Evolutionary conservation across 35 echinoderm and acorn worm genomes (phyloP).

Genomic region (Heliocidaris erythrogramma): DNA sequence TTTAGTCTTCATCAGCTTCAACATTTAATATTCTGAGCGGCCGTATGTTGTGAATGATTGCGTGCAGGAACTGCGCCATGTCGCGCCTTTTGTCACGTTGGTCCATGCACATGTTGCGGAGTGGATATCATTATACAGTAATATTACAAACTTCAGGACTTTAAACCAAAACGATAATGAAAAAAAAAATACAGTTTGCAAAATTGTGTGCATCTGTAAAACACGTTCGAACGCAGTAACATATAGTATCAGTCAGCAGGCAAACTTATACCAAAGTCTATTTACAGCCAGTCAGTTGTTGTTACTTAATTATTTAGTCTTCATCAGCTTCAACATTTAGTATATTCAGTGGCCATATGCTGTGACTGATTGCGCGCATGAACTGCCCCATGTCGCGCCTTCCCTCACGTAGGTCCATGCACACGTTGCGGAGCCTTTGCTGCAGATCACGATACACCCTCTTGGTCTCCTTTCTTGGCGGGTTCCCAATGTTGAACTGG

Average conservation of each 20-base stretch:
- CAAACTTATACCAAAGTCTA: not conserved
- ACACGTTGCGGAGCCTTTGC: conserved; percentile 22
- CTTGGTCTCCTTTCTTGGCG: not conserved
- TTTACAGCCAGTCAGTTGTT: not conserved
- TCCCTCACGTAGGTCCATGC: not conserved
- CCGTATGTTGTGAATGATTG: conserved; percentile 10
- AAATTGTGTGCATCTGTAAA: no score
- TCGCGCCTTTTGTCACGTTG: conserved; percentile 1
- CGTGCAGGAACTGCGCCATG: conserved; percentile 23
- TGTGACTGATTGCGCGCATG: conserved; percentile 19
- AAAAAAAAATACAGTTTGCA: no score
- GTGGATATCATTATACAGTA: no score
- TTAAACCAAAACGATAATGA: no score
- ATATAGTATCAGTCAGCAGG: no score
- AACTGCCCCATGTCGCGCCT: conserved; percentile 23
- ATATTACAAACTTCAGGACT: no score
- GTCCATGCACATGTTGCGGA: conserved; percentile 8
- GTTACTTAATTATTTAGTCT: not conserved
- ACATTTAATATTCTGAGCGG: not conserved
- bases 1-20: not conserved
- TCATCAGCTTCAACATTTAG: not conserved
- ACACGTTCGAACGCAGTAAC: no score
- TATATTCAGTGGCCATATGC: not conserved
- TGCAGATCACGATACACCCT: conserved; percentile 34
- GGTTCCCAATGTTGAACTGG: not conserved